Percentiles rank a stretch among this genome's conserved stretches.
Conservation (phyloP, 2,888 invertebrate species). For the Cryptus viduatorius region DNA sequence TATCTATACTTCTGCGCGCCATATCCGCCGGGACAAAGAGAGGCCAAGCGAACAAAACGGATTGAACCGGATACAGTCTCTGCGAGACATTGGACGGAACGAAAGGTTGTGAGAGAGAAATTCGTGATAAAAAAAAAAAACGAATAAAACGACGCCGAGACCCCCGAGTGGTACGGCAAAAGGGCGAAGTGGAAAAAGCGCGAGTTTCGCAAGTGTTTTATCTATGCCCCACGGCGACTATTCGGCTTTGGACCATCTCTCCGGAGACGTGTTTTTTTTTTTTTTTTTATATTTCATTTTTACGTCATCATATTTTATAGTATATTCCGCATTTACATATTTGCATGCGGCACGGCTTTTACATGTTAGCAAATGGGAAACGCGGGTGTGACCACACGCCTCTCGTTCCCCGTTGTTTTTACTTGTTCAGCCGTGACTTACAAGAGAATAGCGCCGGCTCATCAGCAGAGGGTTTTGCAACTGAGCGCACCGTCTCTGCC, state of each 20-base stretch:
- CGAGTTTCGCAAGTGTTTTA: constrained; percentile 47
- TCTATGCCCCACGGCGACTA: constrained; percentile 32
- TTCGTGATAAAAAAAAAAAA: constrained; percentile 30
- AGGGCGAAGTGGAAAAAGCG: constrained; percentile 34
- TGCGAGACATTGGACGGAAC: constrained; percentile 55
- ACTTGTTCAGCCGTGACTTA: constrained; percentile 92
- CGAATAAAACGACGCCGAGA: background rate
- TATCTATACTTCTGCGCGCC: constrained; percentile 56
- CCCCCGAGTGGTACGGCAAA: background rate
- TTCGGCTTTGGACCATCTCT: constrained; percentile 58
- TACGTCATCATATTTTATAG: constrained; percentile 24
- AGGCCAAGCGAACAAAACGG: constrained; percentile 63
- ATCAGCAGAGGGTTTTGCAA: constrained; percentile 78
- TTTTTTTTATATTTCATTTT: constrained; percentile 1
- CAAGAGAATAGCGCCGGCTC: constrained; percentile 88
- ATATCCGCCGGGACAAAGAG: constrained; percentile 63
- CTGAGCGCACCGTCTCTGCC: constrained; percentile 67
- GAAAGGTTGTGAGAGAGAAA: constrained; percentile 49
- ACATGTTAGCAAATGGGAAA: constrained; percentile 55
- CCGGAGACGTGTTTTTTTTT: constrained; percentile 34
- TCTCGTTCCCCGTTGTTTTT: constrained; percentile 60
- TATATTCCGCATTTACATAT: constrained; percentile 10
- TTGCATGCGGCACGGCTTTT: constrained; percentile 49
- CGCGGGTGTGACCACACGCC: constrained; percentile 45
- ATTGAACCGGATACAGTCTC: constrained; percentile 65